These are phyloP conservation scores for Scrobipalpa costella DNA, from an alignment of 2,888 invertebrate species.

Conservation along the genomic window DNA sequence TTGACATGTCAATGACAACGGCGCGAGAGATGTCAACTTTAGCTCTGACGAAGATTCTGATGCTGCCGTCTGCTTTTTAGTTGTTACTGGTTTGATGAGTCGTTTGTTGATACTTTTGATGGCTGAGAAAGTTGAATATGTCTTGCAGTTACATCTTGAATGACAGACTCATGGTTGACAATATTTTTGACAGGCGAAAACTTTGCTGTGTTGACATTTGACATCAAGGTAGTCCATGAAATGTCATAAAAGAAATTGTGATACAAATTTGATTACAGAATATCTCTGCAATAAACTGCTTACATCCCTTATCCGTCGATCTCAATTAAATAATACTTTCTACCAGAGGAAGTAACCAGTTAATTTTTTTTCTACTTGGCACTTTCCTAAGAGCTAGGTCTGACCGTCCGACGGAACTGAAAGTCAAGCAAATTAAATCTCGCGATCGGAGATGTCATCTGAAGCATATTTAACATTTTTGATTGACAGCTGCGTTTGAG, in stretches of 20 bases:
- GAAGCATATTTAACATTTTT: constrained; percentile 10
- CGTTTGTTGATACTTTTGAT: not conserved
- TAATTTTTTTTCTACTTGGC: constrained; percentile 38
- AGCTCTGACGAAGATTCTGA: not conserved
- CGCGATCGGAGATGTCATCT: constrained; percentile 30
- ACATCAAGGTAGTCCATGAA: not conserved
- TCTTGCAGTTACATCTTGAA: not conserved
- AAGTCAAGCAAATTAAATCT: constrained; percentile 39
- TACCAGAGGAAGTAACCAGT: constrained; percentile 55
- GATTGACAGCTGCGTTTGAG: constrained; percentile 18
- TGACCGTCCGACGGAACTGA: constrained; percentile 35
- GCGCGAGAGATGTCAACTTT: constrained; percentile 45
- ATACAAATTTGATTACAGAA: constrained; percentile 38
- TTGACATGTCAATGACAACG: constrained; percentile 50
- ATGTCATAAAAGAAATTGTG: constrained; percentile 28
- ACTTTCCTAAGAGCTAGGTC: constrained; percentile 45
- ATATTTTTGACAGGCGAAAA: not conserved
- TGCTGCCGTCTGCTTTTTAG: not conserved
- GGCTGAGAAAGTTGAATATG: not conserved
- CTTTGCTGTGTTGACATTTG: not conserved
- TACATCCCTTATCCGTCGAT: constrained; percentile 39
- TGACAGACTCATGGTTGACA: not conserved
- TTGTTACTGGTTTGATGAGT: not conserved
- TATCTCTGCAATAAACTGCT: constrained; percentile 26
- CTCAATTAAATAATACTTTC: constrained; percentile 44